A percentile compares a stretch with the other conserved stretches of the same genome.
These are phyloP conservation scores for Hoplias malabaricus DNA, from an alignment of 2,113 vertebrate species.

Conservation along the genomic window DNA sequence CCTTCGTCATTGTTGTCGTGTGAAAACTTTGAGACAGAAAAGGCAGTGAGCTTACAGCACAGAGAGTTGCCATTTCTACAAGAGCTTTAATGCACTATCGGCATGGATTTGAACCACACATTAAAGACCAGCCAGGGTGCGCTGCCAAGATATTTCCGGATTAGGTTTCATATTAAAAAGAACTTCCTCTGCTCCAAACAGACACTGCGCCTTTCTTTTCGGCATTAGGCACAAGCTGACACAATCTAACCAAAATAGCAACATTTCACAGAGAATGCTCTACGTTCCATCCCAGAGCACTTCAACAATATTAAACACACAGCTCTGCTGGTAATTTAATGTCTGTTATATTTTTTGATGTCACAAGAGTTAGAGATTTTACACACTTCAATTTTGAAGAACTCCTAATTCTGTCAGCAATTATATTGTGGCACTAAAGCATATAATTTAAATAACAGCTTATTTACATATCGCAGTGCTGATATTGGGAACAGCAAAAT, in stretches of 20 bases:
- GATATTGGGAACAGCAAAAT: neutral
- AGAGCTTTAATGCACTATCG: slow-evolving; percentile 53
- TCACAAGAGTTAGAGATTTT: neutral
- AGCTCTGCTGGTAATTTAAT: neutral
- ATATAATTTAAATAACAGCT: neutral
- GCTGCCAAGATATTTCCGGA: slow-evolving; percentile 56
- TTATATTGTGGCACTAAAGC: neutral
- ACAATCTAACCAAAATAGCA: slow-evolving; percentile 47
- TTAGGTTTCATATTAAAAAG: slow-evolving; percentile 60
- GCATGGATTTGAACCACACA: slow-evolving; percentile 53
- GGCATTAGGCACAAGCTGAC: slow-evolving; percentile 52
- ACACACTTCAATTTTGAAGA: neutral
- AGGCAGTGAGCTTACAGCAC: slow-evolving; percentile 44
- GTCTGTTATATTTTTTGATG: slow-evolving; percentile 21
- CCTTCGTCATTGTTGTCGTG: slow-evolving; percentile 57
- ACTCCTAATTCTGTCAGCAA: slow-evolving; percentile 17
- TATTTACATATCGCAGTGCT: neutral
- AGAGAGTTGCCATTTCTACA: slow-evolving; percentile 46
- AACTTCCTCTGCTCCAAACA: slow-evolving; percentile 50
- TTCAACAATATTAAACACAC: slow-evolving; percentile 36
- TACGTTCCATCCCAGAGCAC: slow-evolving; percentile 26
- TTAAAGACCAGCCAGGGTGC: slow-evolving; percentile 55
- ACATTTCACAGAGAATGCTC: slow-evolving; percentile 31
- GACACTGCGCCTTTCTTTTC: slow-evolving; percentile 30
- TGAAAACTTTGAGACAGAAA: slow-evolving; percentile 51